Conservation (phyloP, 2,113 vertebrate species). For the Microcebus lehilahytsara region DNA sequence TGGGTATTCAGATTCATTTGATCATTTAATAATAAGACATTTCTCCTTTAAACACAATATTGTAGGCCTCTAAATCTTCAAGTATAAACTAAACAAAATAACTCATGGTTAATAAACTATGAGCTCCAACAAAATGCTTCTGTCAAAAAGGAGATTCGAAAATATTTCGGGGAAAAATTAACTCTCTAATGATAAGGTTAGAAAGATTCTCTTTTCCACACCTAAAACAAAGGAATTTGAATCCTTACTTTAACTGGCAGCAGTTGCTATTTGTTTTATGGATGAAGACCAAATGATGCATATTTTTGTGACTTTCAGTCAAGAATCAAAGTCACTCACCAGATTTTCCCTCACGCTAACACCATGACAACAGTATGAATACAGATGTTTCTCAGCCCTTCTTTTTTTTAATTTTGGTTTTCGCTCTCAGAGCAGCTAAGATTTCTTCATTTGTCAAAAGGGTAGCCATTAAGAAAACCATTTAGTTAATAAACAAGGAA, state of each 20-base stretch:
- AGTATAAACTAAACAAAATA: slow-evolving; percentile 5
- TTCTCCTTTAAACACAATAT: slow-evolving; percentile 14
- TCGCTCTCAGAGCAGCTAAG: slow-evolving; percentile 8
- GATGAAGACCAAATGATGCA: slow-evolving; percentile 32
- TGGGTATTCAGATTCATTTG: not conserved
- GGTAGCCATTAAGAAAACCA: slow-evolving; percentile 57
- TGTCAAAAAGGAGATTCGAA: slow-evolving; percentile 8
- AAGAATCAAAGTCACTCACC: slow-evolving; percentile 49
- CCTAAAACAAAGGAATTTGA: slow-evolving; percentile 39
- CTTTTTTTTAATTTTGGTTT: not conserved
- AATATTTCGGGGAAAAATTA: slow-evolving; percentile 30
- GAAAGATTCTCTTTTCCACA: not conserved
- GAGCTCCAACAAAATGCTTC: not conserved
- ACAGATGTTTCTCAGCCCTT: slow-evolving; percentile 16
- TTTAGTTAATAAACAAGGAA: slow-evolving; percentile 62
- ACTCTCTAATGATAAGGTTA: not conserved
- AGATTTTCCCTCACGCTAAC: slow-evolving; percentile 4
- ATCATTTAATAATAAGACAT: not conserved
- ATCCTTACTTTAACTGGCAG: slow-evolving; percentile 18
- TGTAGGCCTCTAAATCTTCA: not conserved
- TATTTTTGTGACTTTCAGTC: slow-evolving; percentile 48
- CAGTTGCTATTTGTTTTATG: slow-evolving; percentile 38
- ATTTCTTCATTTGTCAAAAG: slow-evolving; percentile 60
- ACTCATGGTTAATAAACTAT: slow-evolving; percentile 7
- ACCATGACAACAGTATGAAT: not conserved